Percentiles rank a stretch among this genome's conserved stretches.
Conservation (phyloP, 2,113 vertebrate genomes). For the Vulpes lagopus region DNA sequence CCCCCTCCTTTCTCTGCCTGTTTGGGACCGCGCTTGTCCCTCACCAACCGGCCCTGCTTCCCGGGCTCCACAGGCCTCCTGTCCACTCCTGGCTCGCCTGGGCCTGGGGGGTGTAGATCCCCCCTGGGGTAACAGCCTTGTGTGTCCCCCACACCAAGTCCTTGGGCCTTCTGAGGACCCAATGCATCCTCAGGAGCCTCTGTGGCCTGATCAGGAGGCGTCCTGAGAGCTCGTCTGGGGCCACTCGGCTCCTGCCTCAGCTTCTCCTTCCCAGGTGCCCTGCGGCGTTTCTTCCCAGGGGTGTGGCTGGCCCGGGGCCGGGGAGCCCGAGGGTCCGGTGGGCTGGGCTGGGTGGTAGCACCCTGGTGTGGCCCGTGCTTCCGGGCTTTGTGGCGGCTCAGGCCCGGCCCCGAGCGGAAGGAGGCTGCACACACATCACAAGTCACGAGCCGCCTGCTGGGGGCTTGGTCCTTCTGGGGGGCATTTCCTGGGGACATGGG, state of each 20-base stretch:
- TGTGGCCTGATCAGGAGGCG: rapidly evolving
- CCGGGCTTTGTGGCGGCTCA: constrained; percentile 96
- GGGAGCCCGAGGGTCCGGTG: not conserved
- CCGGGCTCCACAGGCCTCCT: not conserved
- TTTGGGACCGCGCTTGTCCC: not conserved
- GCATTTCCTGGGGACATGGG: constrained; percentile 77
- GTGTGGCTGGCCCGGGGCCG: not conserved
- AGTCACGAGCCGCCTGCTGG: constrained; percentile 44
- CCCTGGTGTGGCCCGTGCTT: constrained; percentile 90
- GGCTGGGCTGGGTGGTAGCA: constrained; percentile 58
- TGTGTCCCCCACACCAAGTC: constrained; percentile 49
- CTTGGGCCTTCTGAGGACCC: not conserved
- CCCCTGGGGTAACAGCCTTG: constrained; percentile 56
- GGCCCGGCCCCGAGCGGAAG: constrained; percentile 94
- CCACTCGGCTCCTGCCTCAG: rapidly evolving
- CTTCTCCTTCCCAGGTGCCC: not conserved
- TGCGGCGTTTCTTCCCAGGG: constrained; percentile 61
- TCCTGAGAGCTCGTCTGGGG: rapidly evolving
- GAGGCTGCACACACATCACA: constrained; percentile 94
- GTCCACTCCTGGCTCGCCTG: not conserved
- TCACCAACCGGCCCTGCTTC: not conserved
- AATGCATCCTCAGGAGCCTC: constrained; percentile 14
- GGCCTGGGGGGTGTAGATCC: not conserved
- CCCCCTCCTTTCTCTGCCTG: constrained; percentile 36
- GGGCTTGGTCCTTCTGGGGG: constrained; percentile 69